Base-by-base conservation (phyloP, 2,113 vertebrate genomes). In the Pangasianodon gigas region DNA sequence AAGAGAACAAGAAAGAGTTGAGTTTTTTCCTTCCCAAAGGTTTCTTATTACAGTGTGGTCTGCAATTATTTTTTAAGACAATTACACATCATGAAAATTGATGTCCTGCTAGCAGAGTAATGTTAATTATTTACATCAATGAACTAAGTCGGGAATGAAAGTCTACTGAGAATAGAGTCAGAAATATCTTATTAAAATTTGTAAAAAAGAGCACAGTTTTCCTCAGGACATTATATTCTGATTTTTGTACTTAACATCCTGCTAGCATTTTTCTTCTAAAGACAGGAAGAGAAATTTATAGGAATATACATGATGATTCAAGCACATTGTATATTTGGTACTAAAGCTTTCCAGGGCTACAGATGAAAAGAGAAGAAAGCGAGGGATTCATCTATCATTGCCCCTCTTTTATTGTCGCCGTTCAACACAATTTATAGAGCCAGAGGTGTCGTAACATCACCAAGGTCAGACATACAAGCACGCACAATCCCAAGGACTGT, bases 41-140 rank as follows among this genome's bases (percentile, higher is more conserved):
- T 65, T 54, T 62, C 37, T n/a, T 84, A 46, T 65, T 46, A 83
- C 48, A 83, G 11, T 44, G 32, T 29, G 13, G n/a, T 29, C 16
- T 75, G 51, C 81, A 84, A n/a, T 80, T 37, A 84, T 71, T 84
- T 85, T 88, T 89, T 54, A 83, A 86, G 65, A 89, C 58, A 79
- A 89, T 89, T 86, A 91, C 81, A 62, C 52, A 52, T 80, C 80
- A 21, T 77, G 54, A 44, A 86, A 67, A 89, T 60, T 79, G 54
- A 89, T 62, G 5, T 62, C 86, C 81, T 89, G 90, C 67, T 7
- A 32, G 67, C 54, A 69, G 13, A 65, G 65, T 58, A 69, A 82
- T 37, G 46, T 11, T 87, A 84, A 91, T 88, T 79, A 90, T 88
- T 85, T 85, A 85, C 81, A 88, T 85, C 86, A 84, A 21, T 90